Percentiles rank a stretch among this genome's conserved stretches.
These are phyloP conservation scores for Neoscelio sp. DNA, from an alignment of 2,888 invertebrate genomes.

Conservation along the genomic window DNA sequence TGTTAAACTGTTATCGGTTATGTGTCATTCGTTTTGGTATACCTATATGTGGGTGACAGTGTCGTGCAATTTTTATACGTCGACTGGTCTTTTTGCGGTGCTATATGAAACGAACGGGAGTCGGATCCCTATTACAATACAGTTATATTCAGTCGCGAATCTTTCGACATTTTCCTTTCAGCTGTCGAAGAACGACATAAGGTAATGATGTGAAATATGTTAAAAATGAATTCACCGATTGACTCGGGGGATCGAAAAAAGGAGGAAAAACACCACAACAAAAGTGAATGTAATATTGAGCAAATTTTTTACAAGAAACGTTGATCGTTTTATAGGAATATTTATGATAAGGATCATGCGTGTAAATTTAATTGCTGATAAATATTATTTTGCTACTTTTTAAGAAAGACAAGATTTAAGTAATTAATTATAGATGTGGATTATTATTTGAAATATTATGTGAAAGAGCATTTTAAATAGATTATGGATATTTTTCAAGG, in stretches of 20 bases:
- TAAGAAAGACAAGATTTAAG: no score
- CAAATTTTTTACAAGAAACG: neutral
- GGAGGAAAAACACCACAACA: neutral
- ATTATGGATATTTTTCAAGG: no score
- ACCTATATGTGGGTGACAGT: slow-evolving; percentile 54
- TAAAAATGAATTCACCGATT: slow-evolving; percentile 41
- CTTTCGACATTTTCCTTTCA: slow-evolving; percentile 57
- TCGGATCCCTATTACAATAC: slow-evolving; percentile 31
- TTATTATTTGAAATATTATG: no score
- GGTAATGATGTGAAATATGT: slow-evolving; percentile 48
- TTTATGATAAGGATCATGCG: no score
- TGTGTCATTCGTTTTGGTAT: slow-evolving; percentile 30
- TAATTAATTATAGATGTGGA: no score
- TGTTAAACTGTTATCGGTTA: slow-evolving; percentile 51
- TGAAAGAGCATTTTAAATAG: no score
- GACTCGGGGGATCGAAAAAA: slow-evolving; percentile 7
- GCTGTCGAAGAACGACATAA: slow-evolving; percentile 43
- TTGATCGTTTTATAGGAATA: no score
- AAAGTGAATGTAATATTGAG: no score
- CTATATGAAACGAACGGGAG: slow-evolving; percentile 28
- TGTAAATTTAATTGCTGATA: no score
- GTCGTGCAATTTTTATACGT: slow-evolving; percentile 51
- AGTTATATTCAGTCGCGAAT: slow-evolving; percentile 46
- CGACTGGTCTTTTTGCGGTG: slow-evolving; percentile 46
- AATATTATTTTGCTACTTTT: no score